Conservation (phyloP, 2,797 vertebrate species). For the Cynopterus sphinx region DNA sequence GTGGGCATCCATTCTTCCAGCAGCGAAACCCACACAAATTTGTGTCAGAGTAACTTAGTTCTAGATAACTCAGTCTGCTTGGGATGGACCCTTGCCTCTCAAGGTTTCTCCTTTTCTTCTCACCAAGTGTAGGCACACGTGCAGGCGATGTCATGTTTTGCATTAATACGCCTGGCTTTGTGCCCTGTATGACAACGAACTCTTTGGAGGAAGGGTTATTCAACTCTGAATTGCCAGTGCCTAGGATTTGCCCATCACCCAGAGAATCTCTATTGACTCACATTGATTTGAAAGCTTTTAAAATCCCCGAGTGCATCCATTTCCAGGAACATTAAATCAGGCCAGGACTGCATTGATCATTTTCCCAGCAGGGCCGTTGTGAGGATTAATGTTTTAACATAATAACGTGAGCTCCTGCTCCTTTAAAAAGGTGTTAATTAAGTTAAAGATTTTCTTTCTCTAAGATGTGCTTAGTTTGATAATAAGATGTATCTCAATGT, state of each 20-base stretch:
- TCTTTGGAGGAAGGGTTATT: neutral
- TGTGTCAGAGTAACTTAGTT: neutral
- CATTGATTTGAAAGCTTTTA: constrained; percentile 46
- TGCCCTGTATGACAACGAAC: neutral
- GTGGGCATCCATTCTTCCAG: neutral
- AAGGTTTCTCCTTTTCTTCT: neutral
- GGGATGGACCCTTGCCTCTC: neutral
- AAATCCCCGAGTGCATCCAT: neutral
- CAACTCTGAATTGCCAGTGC: neutral
- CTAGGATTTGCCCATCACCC: neutral
- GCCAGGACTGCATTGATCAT: neutral
- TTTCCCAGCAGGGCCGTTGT: constrained; percentile 1
- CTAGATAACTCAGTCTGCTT: neutral
- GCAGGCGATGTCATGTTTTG: fast-evolving
- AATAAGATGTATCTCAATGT: neutral
- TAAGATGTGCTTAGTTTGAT: neutral
- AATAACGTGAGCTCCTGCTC: neutral
- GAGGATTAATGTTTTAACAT: neutral
- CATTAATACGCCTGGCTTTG: neutral
- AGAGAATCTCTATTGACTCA: neutral
- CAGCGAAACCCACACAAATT: neutral
- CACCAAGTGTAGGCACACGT: neutral
- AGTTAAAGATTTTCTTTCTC: neutral
- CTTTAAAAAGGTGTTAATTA: constrained; percentile 41
- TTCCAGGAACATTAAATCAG: neutral